A percentile compares a stretch with the other conserved stretches of the same genome.
phyloP scores from a whole-genome alignment of 2,797 vertebrate species.

The Natrix natrix region DNA sequence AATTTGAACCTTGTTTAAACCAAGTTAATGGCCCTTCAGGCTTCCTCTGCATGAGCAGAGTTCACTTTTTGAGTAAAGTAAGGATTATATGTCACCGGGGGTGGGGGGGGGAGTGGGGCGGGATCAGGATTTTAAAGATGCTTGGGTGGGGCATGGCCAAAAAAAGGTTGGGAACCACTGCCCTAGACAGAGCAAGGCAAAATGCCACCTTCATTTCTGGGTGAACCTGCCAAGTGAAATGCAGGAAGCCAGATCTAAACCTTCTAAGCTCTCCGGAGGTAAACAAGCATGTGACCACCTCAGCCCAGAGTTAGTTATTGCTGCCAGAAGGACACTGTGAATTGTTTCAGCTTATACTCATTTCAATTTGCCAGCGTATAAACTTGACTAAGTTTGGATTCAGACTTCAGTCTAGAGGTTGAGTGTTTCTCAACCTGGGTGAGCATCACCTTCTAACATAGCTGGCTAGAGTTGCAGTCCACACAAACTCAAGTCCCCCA shows the following conservation, averaged over 20 bases:
- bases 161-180: too few species aligned
- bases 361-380: not conserved
- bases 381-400: not conserved
- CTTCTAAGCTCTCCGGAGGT: not conserved
- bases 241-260: not conserved
- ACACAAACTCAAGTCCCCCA: not conserved
- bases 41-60: too few species aligned
- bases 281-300: not conserved
- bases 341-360: not conserved
- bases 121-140: too few species aligned
- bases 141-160: too few species aligned
- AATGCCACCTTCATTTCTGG: not conserved
- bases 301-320: not conserved
- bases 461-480: not conserved
- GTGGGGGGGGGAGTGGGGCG: too few species aligned
- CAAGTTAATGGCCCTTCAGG: too few species aligned
- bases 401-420: not conserved
- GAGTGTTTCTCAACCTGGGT: too few species aligned
- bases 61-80: too few species aligned
- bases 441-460: too few species aligned
- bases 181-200: not conserved
- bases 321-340: not conserved
- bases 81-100: too few species aligned
- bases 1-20: too few species aligned
- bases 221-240: not conserved